Percentiles rank a stretch among this genome's conserved stretches.
Conservation (phyloP, 2,888 invertebrate genomes). For the Margaritifera margaritifera region DNA sequence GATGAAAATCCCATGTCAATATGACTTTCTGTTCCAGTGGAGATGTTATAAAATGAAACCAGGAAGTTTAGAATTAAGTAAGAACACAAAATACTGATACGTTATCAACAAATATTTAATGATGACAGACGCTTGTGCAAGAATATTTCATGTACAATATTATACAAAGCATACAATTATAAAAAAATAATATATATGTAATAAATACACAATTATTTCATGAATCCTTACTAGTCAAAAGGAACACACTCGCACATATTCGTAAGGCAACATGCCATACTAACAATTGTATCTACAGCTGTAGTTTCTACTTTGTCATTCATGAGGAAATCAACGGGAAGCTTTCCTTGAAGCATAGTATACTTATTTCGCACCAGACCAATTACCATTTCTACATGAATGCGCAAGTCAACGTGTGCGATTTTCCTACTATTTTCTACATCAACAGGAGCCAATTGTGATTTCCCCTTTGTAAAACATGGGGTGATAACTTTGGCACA, state of each 20-base stretch:
- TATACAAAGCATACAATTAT: too few relatives aligned
- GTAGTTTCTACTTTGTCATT: conserved; percentile 18
- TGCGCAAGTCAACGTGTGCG: conserved; percentile 29
- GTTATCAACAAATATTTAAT: too few relatives aligned
- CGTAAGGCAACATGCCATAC: conserved; percentile 20
- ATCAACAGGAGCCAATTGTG: conserved; percentile 27
- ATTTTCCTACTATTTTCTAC: conserved; percentile 30
- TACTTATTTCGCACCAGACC: conserved; percentile 33
- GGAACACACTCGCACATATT: conserved; percentile 12
- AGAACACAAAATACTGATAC: too few relatives aligned
- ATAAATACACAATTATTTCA: too few relatives aligned
- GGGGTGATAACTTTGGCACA: conserved; percentile 24
- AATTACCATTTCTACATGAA: conserved; percentile 40
- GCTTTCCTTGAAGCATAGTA: conserved; percentile 15
- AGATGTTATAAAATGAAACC: too few relatives aligned
- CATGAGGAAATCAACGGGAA: conserved; percentile 22
- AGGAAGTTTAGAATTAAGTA: too few relatives aligned
- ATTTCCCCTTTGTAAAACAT: conserved; percentile 27
- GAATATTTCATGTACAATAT: too few relatives aligned
- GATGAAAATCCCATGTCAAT: too few relatives aligned
- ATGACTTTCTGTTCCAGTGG: too few relatives aligned
- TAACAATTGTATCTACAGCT: conserved; percentile 27
- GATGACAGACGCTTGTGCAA: too few relatives aligned
- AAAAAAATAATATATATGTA: too few relatives aligned
- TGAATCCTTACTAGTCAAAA: conserved; percentile 1